Conservation (phyloP, 2,113 vertebrate genomes). For the Epinephelus fuscoguttatus region DNA sequence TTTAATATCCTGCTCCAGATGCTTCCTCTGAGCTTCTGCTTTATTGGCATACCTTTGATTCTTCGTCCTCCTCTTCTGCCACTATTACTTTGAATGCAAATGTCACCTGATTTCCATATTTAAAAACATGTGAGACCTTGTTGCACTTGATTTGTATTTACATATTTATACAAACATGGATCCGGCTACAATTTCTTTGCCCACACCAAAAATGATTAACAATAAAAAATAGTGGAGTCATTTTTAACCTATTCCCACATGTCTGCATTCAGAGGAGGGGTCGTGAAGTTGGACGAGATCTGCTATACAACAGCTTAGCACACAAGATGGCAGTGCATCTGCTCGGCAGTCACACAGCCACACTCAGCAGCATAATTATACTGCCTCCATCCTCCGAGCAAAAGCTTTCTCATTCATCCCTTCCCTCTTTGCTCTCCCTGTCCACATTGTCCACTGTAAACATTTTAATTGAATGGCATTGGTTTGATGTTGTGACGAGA, state of each 20-base stretch:
- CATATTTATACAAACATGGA: too few species aligned
- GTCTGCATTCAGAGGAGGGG: neutral
- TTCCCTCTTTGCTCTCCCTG: neutral
- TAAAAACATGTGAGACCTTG: too few species aligned
- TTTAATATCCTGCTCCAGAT: neutral
- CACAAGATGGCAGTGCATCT: constrained; percentile 63
- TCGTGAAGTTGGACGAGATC: constrained; percentile 16
- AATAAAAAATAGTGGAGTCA: neutral
- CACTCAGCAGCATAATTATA: constrained; percentile 39
- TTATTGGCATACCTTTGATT: too few species aligned
- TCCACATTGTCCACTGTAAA: constrained; percentile 17
- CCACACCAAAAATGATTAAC: too few species aligned
- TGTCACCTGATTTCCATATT: neutral
- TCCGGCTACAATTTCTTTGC: too few species aligned
- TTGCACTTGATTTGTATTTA: neutral
- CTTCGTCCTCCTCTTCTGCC: too few species aligned
- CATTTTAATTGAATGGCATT: constrained; percentile 60
- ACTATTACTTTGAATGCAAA: neutral
- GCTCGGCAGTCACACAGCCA: constrained; percentile 23
- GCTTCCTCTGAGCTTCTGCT: too few species aligned
- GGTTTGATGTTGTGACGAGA: constrained; percentile 52
- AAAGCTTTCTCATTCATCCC: neutral
- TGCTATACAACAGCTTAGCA: constrained; percentile 28
- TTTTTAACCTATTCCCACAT: neutral
- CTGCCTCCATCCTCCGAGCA: too few species aligned